phyloP scores from a whole-genome alignment of 2,888 invertebrate genomes.

The Dioctria rufipes region DNA sequence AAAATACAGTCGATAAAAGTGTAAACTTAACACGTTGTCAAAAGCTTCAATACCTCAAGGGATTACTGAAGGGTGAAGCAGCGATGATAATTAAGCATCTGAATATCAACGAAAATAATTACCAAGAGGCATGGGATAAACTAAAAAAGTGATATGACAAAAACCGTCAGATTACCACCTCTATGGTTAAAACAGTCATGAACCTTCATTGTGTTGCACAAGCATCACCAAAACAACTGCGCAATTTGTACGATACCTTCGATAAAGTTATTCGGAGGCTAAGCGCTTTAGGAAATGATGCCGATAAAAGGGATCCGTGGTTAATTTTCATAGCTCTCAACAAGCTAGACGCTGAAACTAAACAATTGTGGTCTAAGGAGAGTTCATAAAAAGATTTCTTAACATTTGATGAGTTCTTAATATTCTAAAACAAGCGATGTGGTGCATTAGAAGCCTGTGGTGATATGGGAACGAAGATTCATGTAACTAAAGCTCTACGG shows the following conservation, averaged over 20 bases:
- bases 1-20: too few species aligned
- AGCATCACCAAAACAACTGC: too few species aligned
- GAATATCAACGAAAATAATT: background rate
- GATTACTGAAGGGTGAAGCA: background rate
- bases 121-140: background rate
- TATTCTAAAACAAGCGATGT: background rate
- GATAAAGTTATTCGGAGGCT: too few species aligned
- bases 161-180: background rate
- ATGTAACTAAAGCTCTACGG: background rate
- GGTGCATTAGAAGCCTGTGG: background rate
- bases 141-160: background rate
- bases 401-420: background rate
- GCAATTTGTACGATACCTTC: too few species aligned
- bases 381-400: background rate
- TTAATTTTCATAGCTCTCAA: too few species aligned
- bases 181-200: too few species aligned
- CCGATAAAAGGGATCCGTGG: background rate
- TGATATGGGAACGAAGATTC: background rate
- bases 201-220: too few species aligned
- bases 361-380: background rate
- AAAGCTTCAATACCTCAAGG: too few species aligned
- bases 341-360: too few species aligned
- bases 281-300: too few species aligned
- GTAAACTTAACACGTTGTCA: too few species aligned
- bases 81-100: background rate